A percentile compares a stretch with the other conserved stretches of the same genome.
These are phyloP conservation scores for Gouania willdenowi DNA, from an alignment of 2,797 vertebrate species.

Conservation along the genomic window DNA sequence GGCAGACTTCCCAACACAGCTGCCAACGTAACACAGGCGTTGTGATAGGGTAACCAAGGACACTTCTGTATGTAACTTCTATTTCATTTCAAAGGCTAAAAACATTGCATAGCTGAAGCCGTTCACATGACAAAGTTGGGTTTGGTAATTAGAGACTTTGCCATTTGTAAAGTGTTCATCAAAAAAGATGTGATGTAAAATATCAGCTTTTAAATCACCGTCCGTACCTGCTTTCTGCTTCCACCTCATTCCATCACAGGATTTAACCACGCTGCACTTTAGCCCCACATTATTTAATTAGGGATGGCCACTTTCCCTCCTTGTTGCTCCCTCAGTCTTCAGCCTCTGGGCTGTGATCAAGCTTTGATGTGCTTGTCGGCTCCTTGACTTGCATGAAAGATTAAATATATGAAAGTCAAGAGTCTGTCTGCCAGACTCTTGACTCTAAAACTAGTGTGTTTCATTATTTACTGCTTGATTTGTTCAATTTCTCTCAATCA, in stretches of 20 bases:
- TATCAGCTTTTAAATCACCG: too few species aligned
- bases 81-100: too few species aligned
- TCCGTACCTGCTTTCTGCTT: conserved; percentile 30
- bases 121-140: too few species aligned
- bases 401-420: conserved; percentile 16
- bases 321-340: conserved; percentile 2
- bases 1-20: too few species aligned
- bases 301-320: neutral
- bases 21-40: too few species aligned
- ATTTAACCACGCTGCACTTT: conserved; percentile 5
- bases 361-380: conserved; percentile 14
- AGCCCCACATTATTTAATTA: conserved; percentile 6
- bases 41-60: too few species aligned
- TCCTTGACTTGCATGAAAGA: conserved; percentile 8
- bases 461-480: neutral
- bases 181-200: too few species aligned
- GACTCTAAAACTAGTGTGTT: neutral
- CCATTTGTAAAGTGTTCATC: too few species aligned
- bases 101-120: too few species aligned
- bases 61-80: too few species aligned
- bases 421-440: neutral
- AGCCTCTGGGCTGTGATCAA: conserved; percentile 1
- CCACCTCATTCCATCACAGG: neutral
- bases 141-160: too few species aligned
- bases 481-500: conserved; percentile 19